Evolutionary conservation across 2,797 vertebrate species (phyloP).

Genomic region (Sebastes glaucus): DNA sequence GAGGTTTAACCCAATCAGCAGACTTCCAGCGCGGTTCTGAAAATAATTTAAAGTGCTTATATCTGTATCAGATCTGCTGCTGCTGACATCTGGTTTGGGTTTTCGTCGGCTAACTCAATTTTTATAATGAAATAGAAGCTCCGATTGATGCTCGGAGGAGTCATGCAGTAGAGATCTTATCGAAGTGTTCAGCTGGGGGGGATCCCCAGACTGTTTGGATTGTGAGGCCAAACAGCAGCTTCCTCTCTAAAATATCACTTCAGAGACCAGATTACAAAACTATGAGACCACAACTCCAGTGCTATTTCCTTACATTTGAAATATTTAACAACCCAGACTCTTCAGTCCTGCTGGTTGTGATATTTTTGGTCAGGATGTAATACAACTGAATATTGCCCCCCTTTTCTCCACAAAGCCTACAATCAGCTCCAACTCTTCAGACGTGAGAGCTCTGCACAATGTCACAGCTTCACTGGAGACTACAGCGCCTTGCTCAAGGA

Average conservation of each 20-base stretch:
- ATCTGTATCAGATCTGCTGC: not conserved
- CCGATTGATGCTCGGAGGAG: not conserved
- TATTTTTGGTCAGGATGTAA: not conserved
- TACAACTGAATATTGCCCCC: not conserved
- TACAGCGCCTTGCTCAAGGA: not conserved
- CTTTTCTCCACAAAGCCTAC: not conserved
- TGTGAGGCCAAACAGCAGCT: not conserved
- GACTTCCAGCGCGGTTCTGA: not conserved
- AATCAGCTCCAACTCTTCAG: not conserved
- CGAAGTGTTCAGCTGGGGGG: not conserved
- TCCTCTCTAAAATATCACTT: not conserved
- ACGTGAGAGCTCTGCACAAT: not conserved
- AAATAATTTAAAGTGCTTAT: not conserved
- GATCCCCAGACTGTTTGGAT: not conserved
- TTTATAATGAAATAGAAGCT: not conserved
- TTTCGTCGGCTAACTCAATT: conserved; percentile 11
- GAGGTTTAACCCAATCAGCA: not conserved
- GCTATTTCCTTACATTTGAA: not conserved
- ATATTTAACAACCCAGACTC: not conserved
- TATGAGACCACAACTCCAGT: not conserved
- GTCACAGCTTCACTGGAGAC: not conserved
- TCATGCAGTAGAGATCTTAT: not conserved
- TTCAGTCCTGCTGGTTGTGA: not conserved
- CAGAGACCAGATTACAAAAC: not conserved
- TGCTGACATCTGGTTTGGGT: conserved; percentile 29